A percentile compares a stretch with the other conserved stretches of the same genome.
Conservation (phyloP, 2,888 invertebrate species). For the Drosophila atripex region DNA sequence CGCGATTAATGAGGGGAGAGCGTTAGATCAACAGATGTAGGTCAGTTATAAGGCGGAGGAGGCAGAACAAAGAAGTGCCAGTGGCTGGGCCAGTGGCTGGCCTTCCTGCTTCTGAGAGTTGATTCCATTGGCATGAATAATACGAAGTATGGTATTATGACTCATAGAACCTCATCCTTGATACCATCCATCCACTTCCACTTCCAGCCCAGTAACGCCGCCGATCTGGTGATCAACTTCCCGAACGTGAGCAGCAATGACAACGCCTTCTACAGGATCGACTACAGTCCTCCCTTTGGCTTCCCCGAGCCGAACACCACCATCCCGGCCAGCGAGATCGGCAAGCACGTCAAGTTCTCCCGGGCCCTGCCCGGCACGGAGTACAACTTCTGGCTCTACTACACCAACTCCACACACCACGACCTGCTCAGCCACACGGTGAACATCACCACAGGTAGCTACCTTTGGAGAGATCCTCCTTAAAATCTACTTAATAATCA, state of each 20-base stretch:
- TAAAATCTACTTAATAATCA: not conserved
- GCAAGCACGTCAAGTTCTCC: slow-evolving; percentile 93
- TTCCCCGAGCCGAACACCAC: slow-evolving; percentile 94
- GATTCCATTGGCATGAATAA: no score
- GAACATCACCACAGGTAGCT: slow-evolving; percentile 93
- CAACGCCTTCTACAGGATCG: slow-evolving; percentile 91
- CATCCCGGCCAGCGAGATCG: slow-evolving; percentile 91
- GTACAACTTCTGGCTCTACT: slow-evolving; percentile 96
- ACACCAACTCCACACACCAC: slow-evolving; percentile 92
- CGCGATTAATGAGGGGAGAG: slow-evolving; percentile 24
- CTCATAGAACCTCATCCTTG: no score
- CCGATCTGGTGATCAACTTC: slow-evolving; percentile 95
- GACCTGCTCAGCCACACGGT: slow-evolving; percentile 96
- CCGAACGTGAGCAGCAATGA: slow-evolving; percentile 92
- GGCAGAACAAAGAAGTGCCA: not conserved
- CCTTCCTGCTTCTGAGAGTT: no score
- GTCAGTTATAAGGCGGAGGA: slow-evolving; percentile 17
- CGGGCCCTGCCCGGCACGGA: slow-evolving; percentile 94
- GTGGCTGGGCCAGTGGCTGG: no score
- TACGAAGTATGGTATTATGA: no score
- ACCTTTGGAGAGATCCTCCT: not conserved
- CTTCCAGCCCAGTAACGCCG: slow-evolving; percentile 84
- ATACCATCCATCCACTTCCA: not conserved
- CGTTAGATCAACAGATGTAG: slow-evolving; percentile 12
- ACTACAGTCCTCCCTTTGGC: slow-evolving; percentile 94